Conservation (phyloP, 35 echinoderm and acorn worm species). For the Ophioderma brevispina region DNA sequence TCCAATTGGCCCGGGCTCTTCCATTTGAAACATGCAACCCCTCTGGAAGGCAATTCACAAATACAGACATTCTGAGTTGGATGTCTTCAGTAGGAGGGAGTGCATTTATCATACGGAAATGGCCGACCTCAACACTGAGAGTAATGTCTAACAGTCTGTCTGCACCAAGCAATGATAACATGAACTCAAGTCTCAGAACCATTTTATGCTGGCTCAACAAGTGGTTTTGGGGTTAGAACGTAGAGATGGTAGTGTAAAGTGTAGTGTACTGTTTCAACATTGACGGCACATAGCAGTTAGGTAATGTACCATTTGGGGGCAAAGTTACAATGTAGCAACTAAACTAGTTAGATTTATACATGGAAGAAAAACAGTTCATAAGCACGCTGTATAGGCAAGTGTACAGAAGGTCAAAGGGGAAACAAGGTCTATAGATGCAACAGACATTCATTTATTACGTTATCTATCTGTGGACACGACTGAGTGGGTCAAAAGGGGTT, state of each 20-base stretch:
- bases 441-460: neutral
- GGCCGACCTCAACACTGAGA: neutral
- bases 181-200: neutral
- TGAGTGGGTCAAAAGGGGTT: too few relatives aligned
- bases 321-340: neutral
- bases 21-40: too few relatives aligned
- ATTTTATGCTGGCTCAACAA: constrained; percentile 5
- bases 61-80: too few relatives aligned
- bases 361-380: neutral
- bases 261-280: neutral
- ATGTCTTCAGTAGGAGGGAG: too few relatives aligned
- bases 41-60: too few relatives aligned
- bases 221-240: neutral
- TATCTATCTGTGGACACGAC: neutral
- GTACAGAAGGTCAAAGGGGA: neutral
- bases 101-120: too few relatives aligned
- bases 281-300: neutral
- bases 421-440: neutral
- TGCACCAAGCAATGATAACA: neutral
- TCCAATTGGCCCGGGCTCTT: too few relatives aligned
- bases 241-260: neutral
- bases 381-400: neutral
- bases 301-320: neutral
- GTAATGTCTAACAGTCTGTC: neutral
- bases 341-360: neutral